phyloP scores from a whole-genome alignment of 2,888 invertebrate genomes.

The Zele albiditarsus region DNA sequence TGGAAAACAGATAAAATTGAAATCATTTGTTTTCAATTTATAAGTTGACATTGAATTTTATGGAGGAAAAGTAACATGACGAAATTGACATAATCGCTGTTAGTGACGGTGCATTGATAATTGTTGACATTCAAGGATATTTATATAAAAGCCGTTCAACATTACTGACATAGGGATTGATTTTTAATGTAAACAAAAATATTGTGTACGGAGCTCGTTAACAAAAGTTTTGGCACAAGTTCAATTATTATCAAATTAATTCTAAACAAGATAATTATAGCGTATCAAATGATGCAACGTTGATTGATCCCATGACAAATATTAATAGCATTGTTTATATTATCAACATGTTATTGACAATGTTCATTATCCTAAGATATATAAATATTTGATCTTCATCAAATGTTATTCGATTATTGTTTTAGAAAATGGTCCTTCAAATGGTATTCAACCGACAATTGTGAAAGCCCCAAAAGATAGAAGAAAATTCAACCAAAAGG shows the following conservation, averaged over 20 bases:
- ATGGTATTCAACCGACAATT: slow-evolving; percentile 69
- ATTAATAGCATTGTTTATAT: slow-evolving; percentile 2
- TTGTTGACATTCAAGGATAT: no score
- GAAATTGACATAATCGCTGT: no score
- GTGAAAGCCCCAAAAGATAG: slow-evolving; percentile 74
- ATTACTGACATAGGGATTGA: not conserved
- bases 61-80: no score
- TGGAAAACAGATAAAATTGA: not conserved
- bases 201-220: no score
- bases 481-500: slow-evolving; percentile 75
- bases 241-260: not conserved
- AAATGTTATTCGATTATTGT: slow-evolving; percentile 38
- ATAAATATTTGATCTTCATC: slow-evolving; percentile 26
- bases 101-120: no score
- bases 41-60: not conserved
- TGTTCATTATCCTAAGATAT: not conserved
- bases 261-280: not conserved
- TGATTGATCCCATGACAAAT: not conserved
- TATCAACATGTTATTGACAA: no score
- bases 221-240: slow-evolving; percentile 1
- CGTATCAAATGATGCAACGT: not conserved
- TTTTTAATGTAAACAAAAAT: no score
- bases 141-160: no score
- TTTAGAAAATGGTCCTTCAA: slow-evolving; percentile 67
- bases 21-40: not conserved